phyloP scores from a whole-genome alignment of 2,888 invertebrate genomes.

The Dynastes maya region DNA sequence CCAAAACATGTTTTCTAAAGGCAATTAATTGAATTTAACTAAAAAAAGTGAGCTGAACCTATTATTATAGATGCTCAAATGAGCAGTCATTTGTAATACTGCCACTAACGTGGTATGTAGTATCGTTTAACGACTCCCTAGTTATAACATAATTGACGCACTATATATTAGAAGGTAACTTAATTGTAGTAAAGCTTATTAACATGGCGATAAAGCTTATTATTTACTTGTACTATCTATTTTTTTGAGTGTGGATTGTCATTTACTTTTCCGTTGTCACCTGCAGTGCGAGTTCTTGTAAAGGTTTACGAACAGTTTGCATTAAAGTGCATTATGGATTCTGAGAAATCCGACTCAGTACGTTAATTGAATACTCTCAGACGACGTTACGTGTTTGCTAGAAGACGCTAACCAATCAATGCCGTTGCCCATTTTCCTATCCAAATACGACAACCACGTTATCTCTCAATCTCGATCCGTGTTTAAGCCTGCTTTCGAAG shows the following conservation, averaged over 20 bases:
- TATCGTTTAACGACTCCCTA: too few relatives aligned
- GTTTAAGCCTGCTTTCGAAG: conserved; percentile 16
- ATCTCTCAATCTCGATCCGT: conserved; percentile 41
- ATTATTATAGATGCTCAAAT: too few relatives aligned
- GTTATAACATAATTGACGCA: too few relatives aligned
- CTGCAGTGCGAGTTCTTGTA: not conserved
- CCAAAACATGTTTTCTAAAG: too few relatives aligned
- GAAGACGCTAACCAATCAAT: conserved; percentile 19
- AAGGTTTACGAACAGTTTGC: conserved; percentile 1
- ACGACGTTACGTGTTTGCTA: conserved; percentile 15
- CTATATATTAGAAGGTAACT: too few relatives aligned
- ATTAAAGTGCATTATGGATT: conserved; percentile 19
- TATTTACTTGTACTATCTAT: too few relatives aligned
- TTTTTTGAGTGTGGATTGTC: not conserved
- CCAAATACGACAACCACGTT: conserved; percentile 37
- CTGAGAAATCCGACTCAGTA: conserved; percentile 2
- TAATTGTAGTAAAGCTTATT: too few relatives aligned
- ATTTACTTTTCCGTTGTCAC: conserved; percentile 2
- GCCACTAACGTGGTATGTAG: too few relatives aligned
- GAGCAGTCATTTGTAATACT: too few relatives aligned
- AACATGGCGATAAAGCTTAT: too few relatives aligned
- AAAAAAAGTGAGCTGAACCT: too few relatives aligned
- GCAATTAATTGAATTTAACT: too few relatives aligned
- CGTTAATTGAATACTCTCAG: conserved; percentile 33
- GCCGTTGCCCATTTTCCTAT: conserved; percentile 32